A percentile compares a stretch with the other conserved stretches of the same genome.
Conservation (phyloP, 2,888 invertebrate genomes). For the Eupithecia abbreviata region DNA sequence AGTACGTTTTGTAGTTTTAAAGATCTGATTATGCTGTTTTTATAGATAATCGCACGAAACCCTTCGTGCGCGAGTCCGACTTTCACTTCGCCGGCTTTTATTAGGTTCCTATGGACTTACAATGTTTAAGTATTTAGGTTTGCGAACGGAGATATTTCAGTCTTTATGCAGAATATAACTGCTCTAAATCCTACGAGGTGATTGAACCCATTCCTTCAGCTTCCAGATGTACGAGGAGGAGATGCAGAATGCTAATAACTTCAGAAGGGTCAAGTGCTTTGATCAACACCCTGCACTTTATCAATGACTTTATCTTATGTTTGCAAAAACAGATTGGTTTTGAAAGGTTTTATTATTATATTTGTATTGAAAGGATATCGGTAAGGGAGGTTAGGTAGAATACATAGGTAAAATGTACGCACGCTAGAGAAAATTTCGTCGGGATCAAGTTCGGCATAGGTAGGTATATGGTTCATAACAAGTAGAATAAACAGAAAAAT, state of each 20-base stretch:
- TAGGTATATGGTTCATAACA: too few relatives aligned
- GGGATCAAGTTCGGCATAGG: too few relatives aligned
- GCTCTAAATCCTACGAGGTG: neutral
- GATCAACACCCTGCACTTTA: slow-evolving; percentile 38
- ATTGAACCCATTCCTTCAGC: slow-evolving; percentile 11
- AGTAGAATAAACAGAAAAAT: too few relatives aligned
- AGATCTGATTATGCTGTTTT: too few relatives aligned
- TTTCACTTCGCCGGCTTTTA: too few relatives aligned
- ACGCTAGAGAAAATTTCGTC: too few relatives aligned
- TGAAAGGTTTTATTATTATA: too few relatives aligned
- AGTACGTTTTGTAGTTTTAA: too few relatives aligned
- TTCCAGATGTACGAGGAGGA: neutral
- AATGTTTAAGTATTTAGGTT: neutral
- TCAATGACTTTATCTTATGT: slow-evolving; percentile 6
- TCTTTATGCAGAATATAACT: neutral
- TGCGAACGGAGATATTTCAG: neutral
- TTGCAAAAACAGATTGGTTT: slow-evolving; percentile 12
- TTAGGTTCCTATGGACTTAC: too few relatives aligned
- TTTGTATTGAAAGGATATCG: neutral
- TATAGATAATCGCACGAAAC: too few relatives aligned
- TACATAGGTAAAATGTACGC: too few relatives aligned
- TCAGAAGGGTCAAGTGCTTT: slow-evolving; percentile 40
- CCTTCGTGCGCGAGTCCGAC: too few relatives aligned
- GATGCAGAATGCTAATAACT: slow-evolving; percentile 36
- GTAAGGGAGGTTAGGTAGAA: neutral